phyloP scores from a whole-genome alignment of 1,140 invertebrate genomes.

The Pseudoatta argentina region DNA sequence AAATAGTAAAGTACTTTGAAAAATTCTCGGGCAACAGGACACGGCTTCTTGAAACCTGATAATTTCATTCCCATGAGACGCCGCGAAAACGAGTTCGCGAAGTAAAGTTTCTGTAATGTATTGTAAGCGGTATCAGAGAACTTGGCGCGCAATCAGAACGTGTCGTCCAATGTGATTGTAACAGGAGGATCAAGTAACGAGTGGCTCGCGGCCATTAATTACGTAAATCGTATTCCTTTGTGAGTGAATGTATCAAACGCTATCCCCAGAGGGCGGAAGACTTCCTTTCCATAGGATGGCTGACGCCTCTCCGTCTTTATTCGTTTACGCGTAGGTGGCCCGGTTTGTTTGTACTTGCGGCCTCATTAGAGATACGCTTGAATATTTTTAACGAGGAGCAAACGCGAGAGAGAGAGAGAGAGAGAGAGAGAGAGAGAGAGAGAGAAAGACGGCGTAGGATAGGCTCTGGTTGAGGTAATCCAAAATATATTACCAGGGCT shows the following conservation, averaged over 20 bases:
- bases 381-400: constrained; percentile 82
- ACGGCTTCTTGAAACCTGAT: constrained; percentile 6
- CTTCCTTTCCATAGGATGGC: constrained; percentile 26
- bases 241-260: constrained; percentile 47
- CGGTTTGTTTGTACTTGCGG: constrained; percentile 72
- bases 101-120: not conserved
- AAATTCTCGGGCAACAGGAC: not conserved
- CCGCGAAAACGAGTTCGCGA: not conserved
- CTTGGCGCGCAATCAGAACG: constrained; percentile 24
- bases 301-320: constrained; percentile 18
- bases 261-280: constrained; percentile 14
- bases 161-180: constrained; percentile 44
- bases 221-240: constrained; percentile 62
- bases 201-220: constrained; percentile 49
- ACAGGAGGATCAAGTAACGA: constrained; percentile 31
- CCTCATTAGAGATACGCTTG: constrained; percentile 79
- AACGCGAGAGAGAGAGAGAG: constrained; percentile 55
- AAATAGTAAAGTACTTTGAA: not conserved
- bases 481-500: constrained; percentile 84
- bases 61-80: constrained; percentile 23
- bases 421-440: constrained; percentile 1
- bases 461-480: constrained; percentile 78
- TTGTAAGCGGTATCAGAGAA: constrained; percentile 25
- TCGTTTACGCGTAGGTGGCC: constrained; percentile 60
- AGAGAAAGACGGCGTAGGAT: constrained; percentile 10